phyloP scores from a whole-genome alignment of 2,888 invertebrate genomes.

The Barypeithes pellucidus region DNA sequence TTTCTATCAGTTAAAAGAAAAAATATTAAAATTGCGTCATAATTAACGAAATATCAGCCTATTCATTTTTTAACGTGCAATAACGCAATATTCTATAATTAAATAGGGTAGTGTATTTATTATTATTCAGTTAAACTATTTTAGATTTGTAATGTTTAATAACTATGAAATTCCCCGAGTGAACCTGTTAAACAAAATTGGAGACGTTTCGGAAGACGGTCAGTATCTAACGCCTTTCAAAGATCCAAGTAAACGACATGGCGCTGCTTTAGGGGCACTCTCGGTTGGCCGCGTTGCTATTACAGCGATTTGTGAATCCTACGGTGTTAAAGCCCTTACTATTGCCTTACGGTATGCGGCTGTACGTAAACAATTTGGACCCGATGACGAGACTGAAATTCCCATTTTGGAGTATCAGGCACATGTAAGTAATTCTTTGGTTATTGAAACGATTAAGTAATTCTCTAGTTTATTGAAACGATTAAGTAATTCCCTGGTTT shows the following conservation, averaged over 20 bases:
- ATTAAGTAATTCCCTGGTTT: too few species aligned
- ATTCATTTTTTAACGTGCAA: too few species aligned
- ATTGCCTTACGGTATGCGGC: slow-evolving; percentile 92
- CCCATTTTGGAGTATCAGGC: slow-evolving; percentile 94
- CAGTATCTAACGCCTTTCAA: slow-evolving; percentile 86
- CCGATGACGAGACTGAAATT: slow-evolving; percentile 80
- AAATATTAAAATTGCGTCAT: too few species aligned
- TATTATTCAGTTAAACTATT: neutral
- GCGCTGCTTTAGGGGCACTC: slow-evolving; percentile 87
- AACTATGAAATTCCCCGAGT: slow-evolving; percentile 87
- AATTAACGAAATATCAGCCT: too few species aligned
- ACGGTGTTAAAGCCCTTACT: slow-evolving; percentile 82
- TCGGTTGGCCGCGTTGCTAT: slow-evolving; percentile 90
- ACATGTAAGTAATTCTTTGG: slow-evolving; percentile 75
- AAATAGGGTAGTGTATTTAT: too few species aligned
- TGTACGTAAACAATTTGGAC: slow-evolving; percentile 91
- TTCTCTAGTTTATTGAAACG: too few species aligned
- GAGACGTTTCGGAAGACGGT: slow-evolving; percentile 89
- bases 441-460: too few species aligned
- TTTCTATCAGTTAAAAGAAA: too few species aligned
- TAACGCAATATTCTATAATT: too few species aligned
- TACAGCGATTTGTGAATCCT: slow-evolving; percentile 75
- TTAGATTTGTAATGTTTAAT: slow-evolving; percentile 82
- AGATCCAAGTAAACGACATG: slow-evolving; percentile 88
- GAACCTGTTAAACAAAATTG: slow-evolving; percentile 86